Evolutionary conservation across 1,140 invertebrate species (phyloP).

Genomic region (Apocrypta bakeri): DNA sequence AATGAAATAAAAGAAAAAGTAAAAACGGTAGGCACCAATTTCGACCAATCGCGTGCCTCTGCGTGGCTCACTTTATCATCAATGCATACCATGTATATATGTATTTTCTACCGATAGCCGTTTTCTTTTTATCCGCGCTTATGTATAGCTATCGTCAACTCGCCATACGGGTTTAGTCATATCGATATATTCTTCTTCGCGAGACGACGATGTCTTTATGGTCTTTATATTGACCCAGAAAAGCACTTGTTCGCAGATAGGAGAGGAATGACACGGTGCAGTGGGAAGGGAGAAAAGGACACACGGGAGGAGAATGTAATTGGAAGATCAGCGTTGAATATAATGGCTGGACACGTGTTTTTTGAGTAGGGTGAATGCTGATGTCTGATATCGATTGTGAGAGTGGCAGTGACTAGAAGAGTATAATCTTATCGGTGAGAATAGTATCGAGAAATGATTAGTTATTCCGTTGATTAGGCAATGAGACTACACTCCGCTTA

Average conservation of each 20-base stretch:
- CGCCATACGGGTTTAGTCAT: conserved; percentile 11
- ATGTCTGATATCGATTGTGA: no score
- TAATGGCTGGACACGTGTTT: no score
- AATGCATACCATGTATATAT: background rate
- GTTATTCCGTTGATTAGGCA: no score
- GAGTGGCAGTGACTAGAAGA: no score
- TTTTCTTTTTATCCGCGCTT: conserved; percentile 9
- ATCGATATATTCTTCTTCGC: conserved; percentile 35
- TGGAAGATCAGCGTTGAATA: no score
- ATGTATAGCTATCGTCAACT: background rate
- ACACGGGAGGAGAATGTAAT: no score
- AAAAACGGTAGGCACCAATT: conserved; percentile 15
- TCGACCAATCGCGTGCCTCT: background rate
- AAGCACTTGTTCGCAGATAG: background rate
- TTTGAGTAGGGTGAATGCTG: no score
- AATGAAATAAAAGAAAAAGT: background rate
- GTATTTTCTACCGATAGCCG: no score
- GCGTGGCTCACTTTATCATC: conserved; percentile 37
- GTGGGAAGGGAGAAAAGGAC: background rate
- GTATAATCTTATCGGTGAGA: no score
- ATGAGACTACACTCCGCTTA: no score
- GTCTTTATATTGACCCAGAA: conserved; percentile 39
- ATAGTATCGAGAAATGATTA: no score
- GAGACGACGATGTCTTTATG: background rate
- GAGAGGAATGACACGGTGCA: background rate